Evolutionary conservation across 2,113 vertebrate genomes (phyloP).

Genomic region (Callaeas wilsoni): DNA sequence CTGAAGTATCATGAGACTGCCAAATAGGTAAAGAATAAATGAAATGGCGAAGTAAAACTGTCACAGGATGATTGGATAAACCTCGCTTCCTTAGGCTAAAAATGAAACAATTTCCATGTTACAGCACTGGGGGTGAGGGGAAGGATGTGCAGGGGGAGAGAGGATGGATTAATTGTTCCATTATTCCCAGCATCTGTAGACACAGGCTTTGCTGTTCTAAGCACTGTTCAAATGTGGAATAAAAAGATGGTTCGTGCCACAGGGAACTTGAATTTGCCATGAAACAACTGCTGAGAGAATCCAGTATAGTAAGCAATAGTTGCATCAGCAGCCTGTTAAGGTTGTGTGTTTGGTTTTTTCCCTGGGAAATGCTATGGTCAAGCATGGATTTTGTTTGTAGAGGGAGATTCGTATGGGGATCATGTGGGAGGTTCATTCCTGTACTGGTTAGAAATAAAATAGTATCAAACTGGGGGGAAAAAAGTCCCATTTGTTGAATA

Average conservation of each 20-base stretch:
- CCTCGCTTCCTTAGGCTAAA: conserved; percentile 19
- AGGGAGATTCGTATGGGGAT: background rate
- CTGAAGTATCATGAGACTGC: background rate
- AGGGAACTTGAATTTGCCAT: conserved; percentile 7
- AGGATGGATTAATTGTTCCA: background rate
- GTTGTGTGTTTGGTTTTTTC: background rate
- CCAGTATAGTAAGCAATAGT: background rate
- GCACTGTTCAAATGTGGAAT: background rate
- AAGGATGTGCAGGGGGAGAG: background rate
- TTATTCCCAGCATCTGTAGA: background rate
- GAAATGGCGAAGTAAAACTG: background rate
- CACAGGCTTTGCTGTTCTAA: background rate
- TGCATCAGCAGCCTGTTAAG: background rate
- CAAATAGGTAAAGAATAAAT: background rate
- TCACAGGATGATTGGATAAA: background rate
- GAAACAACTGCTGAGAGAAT: background rate
- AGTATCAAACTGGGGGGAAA: background rate
- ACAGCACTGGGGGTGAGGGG: background rate
- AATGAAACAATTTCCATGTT: background rate
- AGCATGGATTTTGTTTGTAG: background rate
- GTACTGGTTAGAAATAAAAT: background rate
- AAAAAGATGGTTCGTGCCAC: background rate
- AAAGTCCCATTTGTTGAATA: background rate
- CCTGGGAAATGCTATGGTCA: background rate
- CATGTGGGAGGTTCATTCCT: background rate